Conservation (phyloP, 1,140 invertebrate species). For the Aphaenogaster rudis region DNA sequence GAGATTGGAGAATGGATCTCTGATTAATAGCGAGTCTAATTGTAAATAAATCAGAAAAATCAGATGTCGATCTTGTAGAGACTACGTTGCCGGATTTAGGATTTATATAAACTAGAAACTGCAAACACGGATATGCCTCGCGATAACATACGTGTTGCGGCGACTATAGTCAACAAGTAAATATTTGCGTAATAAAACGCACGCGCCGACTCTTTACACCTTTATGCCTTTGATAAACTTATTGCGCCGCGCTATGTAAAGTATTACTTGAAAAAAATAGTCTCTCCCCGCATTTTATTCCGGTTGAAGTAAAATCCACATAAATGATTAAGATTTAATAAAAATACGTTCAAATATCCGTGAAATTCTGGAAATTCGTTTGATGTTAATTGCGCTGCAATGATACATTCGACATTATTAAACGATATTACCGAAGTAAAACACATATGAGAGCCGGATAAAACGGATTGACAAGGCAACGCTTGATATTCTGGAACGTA, state of each 20-base stretch:
- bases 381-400: conserved; percentile 12
- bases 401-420: conserved; percentile 4
- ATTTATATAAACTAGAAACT: conserved; percentile 19
- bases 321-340: conserved; percentile 11
- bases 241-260: not conserved
- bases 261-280: not conserved
- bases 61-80: not conserved
- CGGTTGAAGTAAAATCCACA: not conserved
- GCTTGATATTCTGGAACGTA: conserved; percentile 28
- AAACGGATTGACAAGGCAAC: conserved; percentile 12
- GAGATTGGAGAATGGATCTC: not conserved
- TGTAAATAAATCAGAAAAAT: not conserved
- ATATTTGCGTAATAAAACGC: conserved; percentile 31
- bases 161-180: conserved; percentile 26
- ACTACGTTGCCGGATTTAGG: not conserved
- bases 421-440: conserved; percentile 18
- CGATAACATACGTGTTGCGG: not conserved
- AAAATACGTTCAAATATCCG: not conserved
- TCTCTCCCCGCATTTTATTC: not conserved
- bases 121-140: not conserved
- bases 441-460: not conserved
- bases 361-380: not conserved
- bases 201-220: not conserved
- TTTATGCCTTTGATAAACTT: conserved; percentile 11
- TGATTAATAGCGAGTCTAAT: not conserved